Base-by-base conservation (phyloP, 2,113 vertebrate genomes). In the Zonotrichia leucophrys region DNA sequence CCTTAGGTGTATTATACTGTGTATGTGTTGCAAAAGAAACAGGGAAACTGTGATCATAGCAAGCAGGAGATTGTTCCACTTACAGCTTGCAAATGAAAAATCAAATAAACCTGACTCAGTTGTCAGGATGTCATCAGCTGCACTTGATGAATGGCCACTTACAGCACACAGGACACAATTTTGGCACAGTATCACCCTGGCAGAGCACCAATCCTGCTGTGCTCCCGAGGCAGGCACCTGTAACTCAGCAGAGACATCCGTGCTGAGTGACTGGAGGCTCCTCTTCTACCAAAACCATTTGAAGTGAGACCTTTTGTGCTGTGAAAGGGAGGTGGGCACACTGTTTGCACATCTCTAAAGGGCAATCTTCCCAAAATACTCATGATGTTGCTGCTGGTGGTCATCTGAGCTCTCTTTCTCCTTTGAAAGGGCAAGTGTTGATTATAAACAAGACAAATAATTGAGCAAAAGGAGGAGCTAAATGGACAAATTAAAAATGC, bases 211-310 rank as follows among this genome's bases (percentile, higher is more conserved):
- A 1, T 8, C 23, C 58, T 73, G 37, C 80, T 1, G 0, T 7
- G 52, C 49, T 79, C 0, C 0, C 8, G 53, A 82, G 81, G 49
- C n/a, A 20, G 49, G 41, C 4, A 0, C 0, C 15, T 59, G 77
- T 66, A 67, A 58, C 49, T 47, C 84, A 69, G 59, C 10, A 2
- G 73, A 30, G 44, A 79, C 79, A 52, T 28, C 28, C 23, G 37
- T 33, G 33, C 2, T 62, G 66, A 39, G 31, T 20, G 85, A 33
- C 67, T 60, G 16, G 3, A 52, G 30, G 37, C n/a, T 87, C n/a
- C 49, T 83, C 58, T 80, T 28, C 55, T 8, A 49, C 24, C 14
- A 28, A 46, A 87, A 24, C 24, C 35, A 10, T 33, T 35, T 30
- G 20, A 76, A 68, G 35, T 10, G 30, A 85, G 53, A 80, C 33